A percentile compares a stretch with the other conserved stretches of the same genome.
Evolutionary conservation across 2,113 vertebrate species (phyloP).

Genomic region (Camelus dromedarius): DNA sequence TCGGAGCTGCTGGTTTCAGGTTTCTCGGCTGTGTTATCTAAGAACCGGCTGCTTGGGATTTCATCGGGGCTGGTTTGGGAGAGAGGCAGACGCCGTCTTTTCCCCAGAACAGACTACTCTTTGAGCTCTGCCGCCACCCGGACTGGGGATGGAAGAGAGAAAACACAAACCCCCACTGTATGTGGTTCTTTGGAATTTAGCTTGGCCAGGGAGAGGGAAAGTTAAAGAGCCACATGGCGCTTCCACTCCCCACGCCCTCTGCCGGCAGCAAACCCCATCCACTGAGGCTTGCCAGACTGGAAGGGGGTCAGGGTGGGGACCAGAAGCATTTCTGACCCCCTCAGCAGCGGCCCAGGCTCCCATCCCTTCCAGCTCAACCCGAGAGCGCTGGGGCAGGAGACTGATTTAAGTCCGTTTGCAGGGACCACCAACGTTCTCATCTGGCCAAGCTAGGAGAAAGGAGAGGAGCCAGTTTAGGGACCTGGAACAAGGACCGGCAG

Average conservation of each 20-base stretch:
- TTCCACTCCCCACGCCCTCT: slow-evolving; percentile 56
- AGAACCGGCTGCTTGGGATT: slow-evolving; percentile 77
- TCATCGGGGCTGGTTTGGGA: slow-evolving; percentile 73
- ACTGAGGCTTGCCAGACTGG: neutral
- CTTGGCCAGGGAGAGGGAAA: slow-evolving; percentile 72
- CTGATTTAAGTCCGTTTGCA: neutral
- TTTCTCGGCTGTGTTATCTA: slow-evolving; percentile 78
- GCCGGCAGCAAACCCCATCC: slow-evolving; percentile 25
- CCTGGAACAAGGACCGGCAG: neutral
- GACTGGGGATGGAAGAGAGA: slow-evolving; percentile 76
- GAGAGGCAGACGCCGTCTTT: slow-evolving; percentile 76
- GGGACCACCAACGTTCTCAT: neutral
- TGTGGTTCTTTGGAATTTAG: slow-evolving; percentile 76
- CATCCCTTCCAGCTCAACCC: neutral
- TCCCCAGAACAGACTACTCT: slow-evolving; percentile 79
- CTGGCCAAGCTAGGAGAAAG: slow-evolving; percentile 1
- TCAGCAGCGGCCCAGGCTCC: neutral
- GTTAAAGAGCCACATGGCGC: slow-evolving; percentile 33
- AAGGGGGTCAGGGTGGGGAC: neutral
- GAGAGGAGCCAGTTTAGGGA: neutral
- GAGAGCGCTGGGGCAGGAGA: neutral
- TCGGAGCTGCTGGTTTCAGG: slow-evolving; percentile 59
- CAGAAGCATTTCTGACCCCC: neutral
- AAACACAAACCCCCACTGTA: slow-evolving; percentile 83
- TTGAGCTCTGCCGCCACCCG: slow-evolving; percentile 80